Evolutionary conservation across 2,888 invertebrate genomes (phyloP).

Genomic region (Drosophila percnosoma): DNA sequence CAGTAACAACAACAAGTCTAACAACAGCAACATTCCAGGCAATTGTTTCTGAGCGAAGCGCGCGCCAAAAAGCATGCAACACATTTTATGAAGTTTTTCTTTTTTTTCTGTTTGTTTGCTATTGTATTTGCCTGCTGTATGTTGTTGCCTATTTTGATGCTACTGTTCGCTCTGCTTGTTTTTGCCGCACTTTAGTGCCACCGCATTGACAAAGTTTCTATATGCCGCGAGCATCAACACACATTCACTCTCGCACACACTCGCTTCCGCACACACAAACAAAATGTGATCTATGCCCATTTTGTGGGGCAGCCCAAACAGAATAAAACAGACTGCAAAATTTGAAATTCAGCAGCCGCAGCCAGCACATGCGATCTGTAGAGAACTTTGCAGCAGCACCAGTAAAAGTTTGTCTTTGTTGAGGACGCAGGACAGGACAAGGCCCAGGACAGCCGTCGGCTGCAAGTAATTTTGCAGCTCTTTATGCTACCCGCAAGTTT

Average conservation of each 20-base stretch:
- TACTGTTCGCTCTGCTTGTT: conserved; percentile 64
- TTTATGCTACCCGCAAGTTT: conserved; percentile 80
- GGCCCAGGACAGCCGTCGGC: conserved; percentile 50
- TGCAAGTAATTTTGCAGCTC: conserved; percentile 72
- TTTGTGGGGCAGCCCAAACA: conserved; percentile 55
- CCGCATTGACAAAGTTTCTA: conserved; percentile 71
- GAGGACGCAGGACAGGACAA: conserved; percentile 34
- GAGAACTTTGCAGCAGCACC: conserved; percentile 47
- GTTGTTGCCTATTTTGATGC: conserved; percentile 27
- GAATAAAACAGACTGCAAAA: conserved; percentile 68
- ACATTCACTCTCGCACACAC: conserved; percentile 23
- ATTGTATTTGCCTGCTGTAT: conserved; percentile 40
- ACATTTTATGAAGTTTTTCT: conserved; percentile 70
- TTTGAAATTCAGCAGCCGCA: conserved; percentile 77
- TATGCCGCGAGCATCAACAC: conserved; percentile 59
- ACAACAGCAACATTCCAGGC: conserved; percentile 52
- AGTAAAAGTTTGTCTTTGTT: conserved; percentile 73
- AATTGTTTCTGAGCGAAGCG: conserved; percentile 60
- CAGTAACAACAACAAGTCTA: conserved; percentile 36
- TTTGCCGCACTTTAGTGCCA: conserved; percentile 70
- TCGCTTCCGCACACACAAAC: conserved; percentile 9
- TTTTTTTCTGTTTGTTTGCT: conserved; percentile 13
- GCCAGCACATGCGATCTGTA: conserved; percentile 73
- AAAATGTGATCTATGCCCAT: conserved; percentile 77
- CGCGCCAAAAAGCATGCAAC: conserved; percentile 68